These are phyloP conservation scores for Cheirogaleus medius DNA, from an alignment of 2,113 vertebrate species.

Conservation along the genomic window DNA sequence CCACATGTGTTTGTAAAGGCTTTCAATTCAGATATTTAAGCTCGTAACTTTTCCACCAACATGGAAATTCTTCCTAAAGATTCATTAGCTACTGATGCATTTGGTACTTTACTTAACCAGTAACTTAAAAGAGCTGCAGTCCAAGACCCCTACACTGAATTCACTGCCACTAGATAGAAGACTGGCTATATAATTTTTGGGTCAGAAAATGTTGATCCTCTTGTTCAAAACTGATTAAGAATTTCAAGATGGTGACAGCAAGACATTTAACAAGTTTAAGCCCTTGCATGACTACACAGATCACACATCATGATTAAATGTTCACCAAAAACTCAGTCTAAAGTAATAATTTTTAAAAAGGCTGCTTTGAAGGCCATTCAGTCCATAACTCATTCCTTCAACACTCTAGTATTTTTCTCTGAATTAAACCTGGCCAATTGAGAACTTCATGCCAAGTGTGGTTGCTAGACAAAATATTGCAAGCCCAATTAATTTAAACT, in stretches of 20 bases:
- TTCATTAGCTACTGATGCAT: not conserved
- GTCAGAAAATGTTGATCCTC: not conserved
- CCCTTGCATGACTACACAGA: not conserved
- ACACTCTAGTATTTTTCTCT: not conserved
- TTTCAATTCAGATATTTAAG: not conserved
- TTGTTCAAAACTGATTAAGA: not conserved
- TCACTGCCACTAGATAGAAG: not conserved
- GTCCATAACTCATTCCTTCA: not conserved
- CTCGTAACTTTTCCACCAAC: not conserved
- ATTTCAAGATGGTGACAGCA: not conserved
- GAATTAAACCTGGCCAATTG: not conserved
- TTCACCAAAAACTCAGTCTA: not conserved
- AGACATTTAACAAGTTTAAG: not conserved
- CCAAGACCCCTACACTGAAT: not conserved
- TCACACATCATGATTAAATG: not conserved
- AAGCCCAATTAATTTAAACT: not conserved
- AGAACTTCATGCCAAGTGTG: not conserved
- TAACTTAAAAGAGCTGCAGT: not conserved
- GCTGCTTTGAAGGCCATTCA: not conserved
- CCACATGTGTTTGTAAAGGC: not conserved
- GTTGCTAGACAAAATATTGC: not conserved
- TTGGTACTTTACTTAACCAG: not conserved
- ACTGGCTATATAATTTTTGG: not conserved
- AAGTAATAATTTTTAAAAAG: not conserved
- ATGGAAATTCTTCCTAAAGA: not conserved